These are phyloP conservation scores for Melieria crassipennis DNA, from an alignment of 2,888 invertebrate species.

Conservation along the genomic window DNA sequence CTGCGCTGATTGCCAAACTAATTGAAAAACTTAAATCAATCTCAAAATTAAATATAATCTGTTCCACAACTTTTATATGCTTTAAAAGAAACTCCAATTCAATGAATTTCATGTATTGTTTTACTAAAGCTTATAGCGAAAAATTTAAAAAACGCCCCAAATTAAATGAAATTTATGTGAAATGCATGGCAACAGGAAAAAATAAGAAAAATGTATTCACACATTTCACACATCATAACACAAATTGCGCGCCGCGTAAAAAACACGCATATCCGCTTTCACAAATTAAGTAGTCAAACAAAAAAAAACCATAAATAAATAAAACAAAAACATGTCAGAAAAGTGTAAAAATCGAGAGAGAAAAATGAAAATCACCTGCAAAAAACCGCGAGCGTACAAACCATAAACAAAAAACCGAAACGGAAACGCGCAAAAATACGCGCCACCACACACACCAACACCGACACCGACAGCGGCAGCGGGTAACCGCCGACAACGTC, in stretches of 20 bases:
- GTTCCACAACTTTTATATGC: too few relatives aligned
- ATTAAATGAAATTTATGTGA: too few relatives aligned
- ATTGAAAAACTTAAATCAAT: too few relatives aligned
- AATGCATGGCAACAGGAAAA: background rate
- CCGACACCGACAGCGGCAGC: conserved; percentile 21
- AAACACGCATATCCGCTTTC: conserved; percentile 30
- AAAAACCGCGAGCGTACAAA: background rate
- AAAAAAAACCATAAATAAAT: conserved; percentile 29
- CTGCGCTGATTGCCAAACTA: too few relatives aligned
- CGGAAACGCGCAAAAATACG: conserved; percentile 24
- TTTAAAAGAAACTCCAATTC: too few relatives aligned
- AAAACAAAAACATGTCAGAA: background rate
- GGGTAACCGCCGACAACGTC: conserved; percentile 39
- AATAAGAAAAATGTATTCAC: conserved; percentile 9
- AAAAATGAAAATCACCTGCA: conserved; percentile 19
- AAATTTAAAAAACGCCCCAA: background rate
- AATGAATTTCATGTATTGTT: too few relatives aligned
- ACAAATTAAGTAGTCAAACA: conserved; percentile 33
- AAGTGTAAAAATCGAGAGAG: background rate
- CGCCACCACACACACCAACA: conserved; percentile 12
- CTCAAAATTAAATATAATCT: too few relatives aligned
- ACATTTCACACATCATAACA: conserved; percentile 35
- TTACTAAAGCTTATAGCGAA: background rate
- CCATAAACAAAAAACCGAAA: too few relatives aligned
- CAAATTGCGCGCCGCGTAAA: conserved; percentile 27